phyloP scores from a whole-genome alignment of 2,797 vertebrate species.

The Microcaecilia unicolor region DNA sequence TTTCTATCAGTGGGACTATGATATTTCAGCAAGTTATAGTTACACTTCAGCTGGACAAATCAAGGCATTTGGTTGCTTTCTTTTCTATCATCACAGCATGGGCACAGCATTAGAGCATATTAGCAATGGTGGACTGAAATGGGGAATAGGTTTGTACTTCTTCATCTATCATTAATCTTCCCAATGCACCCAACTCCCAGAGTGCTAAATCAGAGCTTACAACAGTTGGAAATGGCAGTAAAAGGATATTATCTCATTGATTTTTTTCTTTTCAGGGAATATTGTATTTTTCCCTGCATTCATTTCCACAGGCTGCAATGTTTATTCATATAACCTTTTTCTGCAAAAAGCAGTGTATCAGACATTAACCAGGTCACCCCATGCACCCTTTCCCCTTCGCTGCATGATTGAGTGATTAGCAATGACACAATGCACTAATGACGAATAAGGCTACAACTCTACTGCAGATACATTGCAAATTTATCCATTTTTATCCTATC shows the following conservation, averaged over 20 bases:
- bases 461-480: no score
- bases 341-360: slow-evolving; percentile 17
- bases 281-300: slow-evolving; percentile 1
- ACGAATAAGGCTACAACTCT: no score
- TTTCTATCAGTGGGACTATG: slow-evolving; percentile 20
- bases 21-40: slow-evolving; percentile 13
- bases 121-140: slow-evolving; percentile 21
- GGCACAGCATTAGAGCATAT: slow-evolving; percentile 24
- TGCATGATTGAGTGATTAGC: no score
- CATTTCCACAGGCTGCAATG: neutral
- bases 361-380: no score
- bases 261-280: slow-evolving; percentile 19
- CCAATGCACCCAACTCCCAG: slow-evolving; percentile 11
- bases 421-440: no score
- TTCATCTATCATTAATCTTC: slow-evolving; percentile 26
- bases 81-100: slow-evolving; percentile 33
- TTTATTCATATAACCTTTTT: slow-evolving; percentile 14
- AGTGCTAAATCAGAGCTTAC: slow-evolving; percentile 14
- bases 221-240: slow-evolving; percentile 20
- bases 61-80: slow-evolving; percentile 12
- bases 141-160: slow-evolving; percentile 17
- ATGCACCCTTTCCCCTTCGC: no score
- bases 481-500: no score
- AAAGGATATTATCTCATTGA: slow-evolving; percentile 30
- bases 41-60: slow-evolving; percentile 21